Conservation (phyloP, 1,140 invertebrate species). For the Batillaria attramentaria region DNA sequence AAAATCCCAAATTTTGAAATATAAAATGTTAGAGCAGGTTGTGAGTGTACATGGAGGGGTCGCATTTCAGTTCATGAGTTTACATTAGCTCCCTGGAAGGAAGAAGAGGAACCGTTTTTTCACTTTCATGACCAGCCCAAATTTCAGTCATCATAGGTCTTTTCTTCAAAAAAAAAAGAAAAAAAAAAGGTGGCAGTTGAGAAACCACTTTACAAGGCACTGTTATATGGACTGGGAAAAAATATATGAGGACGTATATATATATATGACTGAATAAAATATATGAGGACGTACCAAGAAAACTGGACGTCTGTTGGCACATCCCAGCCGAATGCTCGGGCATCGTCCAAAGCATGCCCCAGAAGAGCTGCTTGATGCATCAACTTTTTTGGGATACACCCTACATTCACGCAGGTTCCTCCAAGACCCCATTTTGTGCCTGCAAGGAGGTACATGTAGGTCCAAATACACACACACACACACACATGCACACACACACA, state of each 20-base stretch:
- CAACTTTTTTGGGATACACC: constrained; percentile 97
- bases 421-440: constrained; percentile 81
- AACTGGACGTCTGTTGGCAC: constrained; percentile 30
- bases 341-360: constrained; percentile 50
- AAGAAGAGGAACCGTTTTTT: no score
- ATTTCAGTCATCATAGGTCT: no score
- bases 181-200: not conserved
- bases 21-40: not conserved
- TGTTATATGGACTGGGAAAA: no score
- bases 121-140: no score
- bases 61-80: no score
- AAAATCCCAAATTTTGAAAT: not conserved
- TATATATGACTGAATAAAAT: no score
- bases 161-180: not conserved
- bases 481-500: not conserved
- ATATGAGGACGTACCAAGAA: constrained; percentile 42
- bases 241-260: no score
- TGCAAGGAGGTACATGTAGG: constrained; percentile 5
- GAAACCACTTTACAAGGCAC: not conserved
- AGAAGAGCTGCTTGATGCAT: constrained; percentile 94
- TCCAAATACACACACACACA: not conserved
- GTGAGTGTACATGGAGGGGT: no score
- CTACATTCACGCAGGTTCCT: constrained; percentile 98
- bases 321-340: constrained; percentile 43
- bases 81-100: no score